Evolutionary conservation across 30 jellyfish, hydroid and myxozoan genomes (phyloP), one percentile per base, ranked within the genome.

Genomic region (Sanderia malayensis): DNA sequence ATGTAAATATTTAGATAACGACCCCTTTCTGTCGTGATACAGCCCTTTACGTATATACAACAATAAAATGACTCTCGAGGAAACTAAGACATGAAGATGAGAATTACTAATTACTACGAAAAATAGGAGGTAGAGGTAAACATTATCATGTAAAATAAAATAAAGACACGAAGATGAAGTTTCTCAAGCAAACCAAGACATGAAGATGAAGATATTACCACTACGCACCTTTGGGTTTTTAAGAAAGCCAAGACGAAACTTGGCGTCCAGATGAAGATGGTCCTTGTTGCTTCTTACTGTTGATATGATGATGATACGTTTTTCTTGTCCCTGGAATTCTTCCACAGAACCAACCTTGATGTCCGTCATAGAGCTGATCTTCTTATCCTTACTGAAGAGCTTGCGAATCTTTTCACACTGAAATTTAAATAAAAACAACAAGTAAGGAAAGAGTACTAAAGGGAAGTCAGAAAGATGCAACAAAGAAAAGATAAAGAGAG

Each of bases 241-340:
- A 25, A 90, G 67, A 47, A 90, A 90, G n/a, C 97, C 97, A 25
- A 89, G 73, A 31, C 91, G 80, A 59, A 73, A 87, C 30, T 59
- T 80, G 9, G 81, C 52, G 34, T 89, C 97, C 22, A 71, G 41
- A 34, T 66, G 59, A 9, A 89, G 77, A 29, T 60, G 69, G 28
- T 67, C 93, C 34, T 76, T 82, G 64, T 82, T 82, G 81, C 95
- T 73, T 23, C 97, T 85, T 20, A 89, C 97, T 1, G 97, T 89
- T 26, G 97, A 89, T 8, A 89, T 81, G 58, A 90, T 77, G 41
- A 90, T 90, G 62, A 89, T 47, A 19, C 86, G 72, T 25, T 92
- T 71, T 66, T 90, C 98, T 44, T 84, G 96, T 4, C 98, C 98
- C 68, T 90, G 98, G 74, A 90, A 90, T 63, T 90, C 96, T 46